Evolutionary conservation across 1,140 invertebrate genomes (phyloP), one percentile per base, ranked within the genome.

Genomic region (Pantala flavescens): DNA sequence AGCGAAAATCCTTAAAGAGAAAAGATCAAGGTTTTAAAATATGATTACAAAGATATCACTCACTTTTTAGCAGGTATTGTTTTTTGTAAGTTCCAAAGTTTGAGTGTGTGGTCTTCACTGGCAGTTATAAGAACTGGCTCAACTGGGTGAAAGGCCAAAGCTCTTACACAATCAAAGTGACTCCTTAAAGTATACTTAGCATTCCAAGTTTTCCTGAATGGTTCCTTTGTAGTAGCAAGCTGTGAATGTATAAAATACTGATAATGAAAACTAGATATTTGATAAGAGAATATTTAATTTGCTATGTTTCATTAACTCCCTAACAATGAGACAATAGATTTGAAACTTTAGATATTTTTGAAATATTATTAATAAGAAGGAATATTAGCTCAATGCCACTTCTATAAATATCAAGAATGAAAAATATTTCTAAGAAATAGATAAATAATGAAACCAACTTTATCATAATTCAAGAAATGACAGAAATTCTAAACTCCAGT

Each of bases 41-140:
- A n/a, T n/a, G n/a, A n/a, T n/a, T 63, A 63, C 12, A 71, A 49
- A 73, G n/a, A 74, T 23, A 73, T 70, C 55, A 82, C 80, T 80
- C 84, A 96, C 89, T 98, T 98, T 88, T 98, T 98, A 73, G 95
- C 94, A 80, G 95, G 93, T 77, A 95, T 93, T 77, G 97, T 98
- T 86, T 98, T 98, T 82, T 98, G 95, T 78, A 99, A 85, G 88
- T 99, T 99, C 98, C 98, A 99, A 77, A 99, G 84, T 87, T 99
- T 99, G 0, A 99, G 85, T 71, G 98, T 99, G 81, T 98, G 95
- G 87, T 99, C 98, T 85, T 99, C 98, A 73, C 95, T 97, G 9
- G 96, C 98, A 16, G 98, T 99, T 79, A 99, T 94, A 71, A 99
- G 86, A 71, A 98, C 95, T 70, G 97, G 93, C 83, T 99, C 97